phyloP scores from a whole-genome alignment of 2,888 invertebrate species.

The Maniola hyperantus region DNA sequence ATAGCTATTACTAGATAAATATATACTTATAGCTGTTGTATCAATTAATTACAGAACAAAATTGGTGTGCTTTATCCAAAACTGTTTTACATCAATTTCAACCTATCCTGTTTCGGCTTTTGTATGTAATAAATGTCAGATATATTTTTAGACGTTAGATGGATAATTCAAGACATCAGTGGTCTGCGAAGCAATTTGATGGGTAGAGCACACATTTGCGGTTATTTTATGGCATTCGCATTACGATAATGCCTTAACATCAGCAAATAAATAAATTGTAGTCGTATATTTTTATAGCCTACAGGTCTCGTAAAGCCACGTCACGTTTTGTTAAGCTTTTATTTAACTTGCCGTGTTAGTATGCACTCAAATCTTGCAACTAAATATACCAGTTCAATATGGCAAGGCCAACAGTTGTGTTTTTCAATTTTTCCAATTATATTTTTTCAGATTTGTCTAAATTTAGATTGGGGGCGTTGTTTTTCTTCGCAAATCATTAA shows the following conservation, averaged over 20 bases:
- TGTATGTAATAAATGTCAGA: neutral
- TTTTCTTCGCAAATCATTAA: too few species aligned
- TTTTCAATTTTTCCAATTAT: too few species aligned
- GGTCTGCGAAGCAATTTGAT: slow-evolving; percentile 52
- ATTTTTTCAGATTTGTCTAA: too few species aligned
- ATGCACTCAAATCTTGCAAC: too few species aligned
- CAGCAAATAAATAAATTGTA: slow-evolving; percentile 57
- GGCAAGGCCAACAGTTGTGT: too few species aligned
- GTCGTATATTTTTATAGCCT: slow-evolving; percentile 17
- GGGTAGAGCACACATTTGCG: slow-evolving; percentile 50
- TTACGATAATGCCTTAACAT: slow-evolving; percentile 65
- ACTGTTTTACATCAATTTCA: neutral
- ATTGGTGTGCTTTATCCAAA: neutral
- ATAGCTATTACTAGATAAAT: neutral
- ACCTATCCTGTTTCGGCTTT: neutral
- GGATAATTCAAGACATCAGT: slow-evolving; percentile 37
- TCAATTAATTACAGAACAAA: neutral
- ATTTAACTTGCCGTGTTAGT: neutral
- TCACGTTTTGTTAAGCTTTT: too few species aligned
- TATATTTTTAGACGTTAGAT: neutral
- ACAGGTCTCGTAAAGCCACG: neutral
- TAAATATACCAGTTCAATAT: too few species aligned
- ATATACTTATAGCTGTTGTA: neutral
- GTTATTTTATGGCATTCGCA: slow-evolving; percentile 61
- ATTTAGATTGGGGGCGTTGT: too few species aligned